Conservation (phyloP, 35 echinoderm and acorn worm genomes). For the Nesometra sesokonis region DNA sequence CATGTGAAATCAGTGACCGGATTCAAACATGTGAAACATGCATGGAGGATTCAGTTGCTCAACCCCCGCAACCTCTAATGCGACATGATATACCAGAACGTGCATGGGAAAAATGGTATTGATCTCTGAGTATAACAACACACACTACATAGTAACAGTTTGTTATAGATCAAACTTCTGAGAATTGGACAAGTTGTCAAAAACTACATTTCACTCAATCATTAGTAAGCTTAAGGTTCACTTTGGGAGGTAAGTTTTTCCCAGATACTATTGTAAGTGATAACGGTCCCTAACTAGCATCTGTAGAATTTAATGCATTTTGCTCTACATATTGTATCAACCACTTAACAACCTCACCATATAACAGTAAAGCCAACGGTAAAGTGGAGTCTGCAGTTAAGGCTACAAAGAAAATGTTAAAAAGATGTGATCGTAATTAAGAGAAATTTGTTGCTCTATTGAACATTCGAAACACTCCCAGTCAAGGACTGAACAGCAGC, state of each 20-base stretch:
- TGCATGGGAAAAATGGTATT: conserved; percentile 6
- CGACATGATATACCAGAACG: conserved; percentile 23
- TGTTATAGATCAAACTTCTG: conserved; percentile 10
- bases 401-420: not conserved
- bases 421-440: too few species aligned
- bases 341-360: not conserved
- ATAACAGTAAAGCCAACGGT: not conserved
- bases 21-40: conserved; percentile 21
- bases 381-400: not conserved
- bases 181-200: not conserved
- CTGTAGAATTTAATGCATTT: conserved; percentile 8
- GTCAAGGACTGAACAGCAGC: conserved; percentile 24
- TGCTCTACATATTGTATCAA: not conserved
- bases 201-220: not conserved
- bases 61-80: not conserved
- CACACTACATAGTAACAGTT: not conserved
- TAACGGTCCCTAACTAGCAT: conserved; percentile 24
- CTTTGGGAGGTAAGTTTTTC: not conserved
- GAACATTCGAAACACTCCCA: conserved; percentile 56
- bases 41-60: not conserved
- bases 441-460: conserved; percentile 45
- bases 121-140: conserved; percentile 4
- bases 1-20: not conserved
- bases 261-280: not conserved
- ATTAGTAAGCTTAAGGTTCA: too few species aligned